Conservation (phyloP, 92 coral and sea anemone species). For the Porites rus region DNA sequence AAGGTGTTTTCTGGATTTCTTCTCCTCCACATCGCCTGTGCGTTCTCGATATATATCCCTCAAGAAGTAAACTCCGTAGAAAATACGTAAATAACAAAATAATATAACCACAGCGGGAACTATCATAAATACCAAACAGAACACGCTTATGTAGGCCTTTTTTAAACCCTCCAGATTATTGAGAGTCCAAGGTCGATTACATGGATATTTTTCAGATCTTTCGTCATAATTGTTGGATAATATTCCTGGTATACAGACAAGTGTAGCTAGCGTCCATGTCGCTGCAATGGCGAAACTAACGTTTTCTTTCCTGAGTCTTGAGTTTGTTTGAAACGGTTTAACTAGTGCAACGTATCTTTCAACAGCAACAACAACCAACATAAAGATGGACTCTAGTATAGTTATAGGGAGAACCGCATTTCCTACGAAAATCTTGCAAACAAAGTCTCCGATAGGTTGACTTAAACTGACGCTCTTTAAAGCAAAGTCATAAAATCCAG, state of each 20-base stretch:
- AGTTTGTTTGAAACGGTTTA: constrained; percentile 26
- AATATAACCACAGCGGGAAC: constrained; percentile 32
- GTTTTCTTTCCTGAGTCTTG: constrained; percentile 17
- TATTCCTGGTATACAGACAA: constrained; percentile 23
- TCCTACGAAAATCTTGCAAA: constrained; percentile 61
- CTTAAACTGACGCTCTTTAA: constrained; percentile 21
- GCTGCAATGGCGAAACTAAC: background rate
- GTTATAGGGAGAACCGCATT: constrained; percentile 47
- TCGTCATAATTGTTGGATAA: constrained; percentile 28
- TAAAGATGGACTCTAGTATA: constrained; percentile 30
- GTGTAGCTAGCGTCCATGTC: constrained; percentile 14
- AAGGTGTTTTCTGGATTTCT: constrained; percentile 44
- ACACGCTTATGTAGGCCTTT: constrained; percentile 31
- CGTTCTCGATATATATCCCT: constrained; percentile 17
- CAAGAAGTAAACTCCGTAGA: constrained; percentile 33
- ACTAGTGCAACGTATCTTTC: constrained; percentile 53
- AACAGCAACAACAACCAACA: constrained; percentile 30
- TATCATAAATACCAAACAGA: constrained; percentile 9
- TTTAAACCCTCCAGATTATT: background rate
- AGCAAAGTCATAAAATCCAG: constrained; percentile 54
- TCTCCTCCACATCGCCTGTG: background rate
- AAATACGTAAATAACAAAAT: constrained; percentile 33
- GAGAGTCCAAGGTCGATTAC: constrained; percentile 46
- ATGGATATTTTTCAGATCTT: constrained; percentile 5
- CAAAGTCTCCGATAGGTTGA: constrained; percentile 26